Conservation (phyloP, 2,888 invertebrate genomes). For the Leptinotarsa juncta region DNA sequence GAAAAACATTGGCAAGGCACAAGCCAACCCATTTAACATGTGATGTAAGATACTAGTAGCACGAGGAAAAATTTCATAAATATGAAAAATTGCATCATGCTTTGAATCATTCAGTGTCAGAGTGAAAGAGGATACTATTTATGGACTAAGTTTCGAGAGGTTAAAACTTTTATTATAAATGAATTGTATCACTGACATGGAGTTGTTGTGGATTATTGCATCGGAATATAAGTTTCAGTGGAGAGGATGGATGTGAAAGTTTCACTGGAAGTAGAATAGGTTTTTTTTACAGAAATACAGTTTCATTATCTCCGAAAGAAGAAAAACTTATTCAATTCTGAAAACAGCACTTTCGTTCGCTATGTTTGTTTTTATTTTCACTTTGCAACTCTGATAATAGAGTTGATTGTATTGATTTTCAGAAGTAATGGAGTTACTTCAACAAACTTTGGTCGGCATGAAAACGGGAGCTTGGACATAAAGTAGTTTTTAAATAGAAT, state of each 20-base stretch:
- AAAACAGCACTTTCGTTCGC: conserved; percentile 21
- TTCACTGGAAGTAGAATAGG: conserved; percentile 1
- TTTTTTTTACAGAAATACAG: conserved; percentile 7
- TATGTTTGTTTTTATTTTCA: conserved; percentile 44
- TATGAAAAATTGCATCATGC: conserved; percentile 15
- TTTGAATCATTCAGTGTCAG: conserved; percentile 16
- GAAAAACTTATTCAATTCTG: conserved; percentile 21
- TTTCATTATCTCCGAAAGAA: conserved; percentile 2
- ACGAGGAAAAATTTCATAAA: conserved; percentile 15
- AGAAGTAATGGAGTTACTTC: conserved; percentile 15
- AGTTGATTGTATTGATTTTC: conserved; percentile 38
- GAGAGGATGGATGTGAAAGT: conserved; percentile 12
- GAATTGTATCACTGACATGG: conserved; percentile 24
- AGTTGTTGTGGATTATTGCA: conserved; percentile 21
- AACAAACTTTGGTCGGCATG: no score
- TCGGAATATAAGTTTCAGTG: conserved; percentile 11
- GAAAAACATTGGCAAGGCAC: background rate
- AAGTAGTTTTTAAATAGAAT: background rate
- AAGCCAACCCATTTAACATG: background rate
- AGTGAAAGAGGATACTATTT: conserved; percentile 22
- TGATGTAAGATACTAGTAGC: conserved; percentile 3
- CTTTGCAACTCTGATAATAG: conserved; percentile 39
- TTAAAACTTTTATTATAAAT: conserved; percentile 27
- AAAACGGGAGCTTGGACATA: background rate
- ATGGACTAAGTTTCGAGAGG: conserved; percentile 19